Conservation (phyloP, 2,888 invertebrate genomes). For the Polymixis flavicincta region DNA sequence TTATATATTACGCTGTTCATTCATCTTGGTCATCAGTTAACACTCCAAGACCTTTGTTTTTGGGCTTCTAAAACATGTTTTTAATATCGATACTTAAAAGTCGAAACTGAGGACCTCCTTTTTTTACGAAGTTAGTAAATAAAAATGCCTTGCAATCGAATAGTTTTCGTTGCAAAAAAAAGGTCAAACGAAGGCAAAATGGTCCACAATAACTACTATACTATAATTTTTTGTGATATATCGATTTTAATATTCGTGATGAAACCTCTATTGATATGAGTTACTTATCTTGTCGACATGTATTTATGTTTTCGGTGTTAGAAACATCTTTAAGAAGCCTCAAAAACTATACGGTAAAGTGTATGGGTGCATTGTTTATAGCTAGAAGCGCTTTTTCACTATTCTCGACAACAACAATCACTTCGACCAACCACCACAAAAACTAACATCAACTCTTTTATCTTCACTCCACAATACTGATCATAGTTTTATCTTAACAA, state of each 20-base stretch:
- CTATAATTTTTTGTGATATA: neutral
- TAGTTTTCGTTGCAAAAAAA: slow-evolving; percentile 9
- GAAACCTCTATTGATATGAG: slow-evolving; percentile 31
- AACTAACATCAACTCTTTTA: slow-evolving; percentile 82
- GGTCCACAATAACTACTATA: neutral
- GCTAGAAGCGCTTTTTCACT: slow-evolving; percentile 80
- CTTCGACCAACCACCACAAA: slow-evolving; percentile 81
- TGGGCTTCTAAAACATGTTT: slow-evolving; percentile 63
- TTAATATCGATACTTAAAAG: slow-evolving; percentile 15
- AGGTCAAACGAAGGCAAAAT: slow-evolving; percentile 3
- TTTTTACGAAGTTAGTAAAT: neutral
- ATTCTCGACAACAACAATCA: slow-evolving; percentile 81
- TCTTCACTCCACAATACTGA: slow-evolving; percentile 85
- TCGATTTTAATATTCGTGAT: slow-evolving; percentile 13
- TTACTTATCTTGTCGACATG: slow-evolving; percentile 8
- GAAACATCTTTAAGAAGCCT: slow-evolving; percentile 54
- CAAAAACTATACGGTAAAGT: slow-evolving; percentile 59
- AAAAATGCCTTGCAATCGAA: slow-evolving; percentile 17
- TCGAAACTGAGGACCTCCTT: neutral
- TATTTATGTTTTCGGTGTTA: neutral
- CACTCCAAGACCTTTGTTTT: slow-evolving; percentile 83
- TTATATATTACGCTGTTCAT: slow-evolving; percentile 76
- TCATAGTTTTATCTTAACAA: slow-evolving; percentile 88
- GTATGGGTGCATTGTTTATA: slow-evolving; percentile 79
- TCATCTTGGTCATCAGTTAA: slow-evolving; percentile 81